Conservation (phyloP, 2,797 vertebrate genomes). For the Manis javanica region DNA sequence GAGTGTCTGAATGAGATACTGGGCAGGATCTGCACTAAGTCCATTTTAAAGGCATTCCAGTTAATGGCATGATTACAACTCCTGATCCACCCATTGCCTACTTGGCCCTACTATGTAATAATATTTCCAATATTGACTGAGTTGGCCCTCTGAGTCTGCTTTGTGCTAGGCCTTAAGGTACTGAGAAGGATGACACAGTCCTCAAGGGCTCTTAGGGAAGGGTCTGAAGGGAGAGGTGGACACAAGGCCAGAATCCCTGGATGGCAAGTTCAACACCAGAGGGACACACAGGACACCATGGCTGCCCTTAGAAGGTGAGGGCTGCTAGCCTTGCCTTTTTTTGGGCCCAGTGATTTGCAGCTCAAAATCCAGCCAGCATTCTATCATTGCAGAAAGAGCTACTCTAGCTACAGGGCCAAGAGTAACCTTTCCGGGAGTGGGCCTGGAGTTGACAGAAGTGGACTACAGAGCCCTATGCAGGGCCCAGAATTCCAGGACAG, state of each 20-base stretch:
- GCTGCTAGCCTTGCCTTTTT: background rate
- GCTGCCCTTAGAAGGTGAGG: background rate
- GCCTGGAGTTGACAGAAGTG: background rate
- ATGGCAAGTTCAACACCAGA: background rate
- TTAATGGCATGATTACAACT: background rate
- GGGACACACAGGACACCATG: background rate
- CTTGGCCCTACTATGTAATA: background rate
- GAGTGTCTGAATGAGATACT: background rate
- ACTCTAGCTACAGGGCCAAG: constrained; percentile 20
- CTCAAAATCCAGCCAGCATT: constrained; percentile 26
- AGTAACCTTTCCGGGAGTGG: constrained; percentile 4
- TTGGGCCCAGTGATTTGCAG: background rate
- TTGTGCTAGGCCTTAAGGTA: background rate
- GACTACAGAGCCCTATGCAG: background rate
- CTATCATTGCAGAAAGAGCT: constrained; percentile 24
- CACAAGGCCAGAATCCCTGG: fast-evolving
- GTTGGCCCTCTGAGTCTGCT: background rate
- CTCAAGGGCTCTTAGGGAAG: background rate
- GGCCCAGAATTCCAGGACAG: background rate
- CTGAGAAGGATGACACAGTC: background rate
- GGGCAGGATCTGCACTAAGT: background rate
- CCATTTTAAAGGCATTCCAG: background rate
- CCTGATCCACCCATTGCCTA: background rate
- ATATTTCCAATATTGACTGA: background rate
- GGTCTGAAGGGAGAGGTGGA: background rate